Base-by-base conservation (phyloP, 53 echinoderm and acorn worm genomes). In the Stichopus horrens region DNA sequence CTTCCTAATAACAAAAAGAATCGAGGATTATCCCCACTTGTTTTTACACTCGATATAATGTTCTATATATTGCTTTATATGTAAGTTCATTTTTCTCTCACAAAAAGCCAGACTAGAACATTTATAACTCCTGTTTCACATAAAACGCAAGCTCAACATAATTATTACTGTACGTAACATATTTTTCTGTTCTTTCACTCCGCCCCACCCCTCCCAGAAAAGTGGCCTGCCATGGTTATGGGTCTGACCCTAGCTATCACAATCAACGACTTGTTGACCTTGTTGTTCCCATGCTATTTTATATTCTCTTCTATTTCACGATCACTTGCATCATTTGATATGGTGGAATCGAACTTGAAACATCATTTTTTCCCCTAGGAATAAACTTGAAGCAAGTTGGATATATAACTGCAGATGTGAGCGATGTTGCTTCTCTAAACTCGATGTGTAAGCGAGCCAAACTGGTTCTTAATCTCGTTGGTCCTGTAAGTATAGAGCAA, bases 371-470 rank as follows among this genome's bases (percentile, higher is more conserved):
- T 78, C 53, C 54, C 18, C 5, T 5, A 79, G 79, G 79, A 0
- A 8, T 52, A 9, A 54, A 79, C 79, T 16, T 79, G 79, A 53
- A 79, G 53, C 79, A 79, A 79, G 79, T 79, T 9, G 79, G 53
- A 54, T 79, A 51, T 9, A 79, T 79, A 19, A 53, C 53, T 79
- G 79, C 79, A 53, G 53, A 79, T 79, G 79, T 79, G 51, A 54
- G 79, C 19, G 79, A 79, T 79, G 79, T 53, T 53, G 79, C 53
- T 54, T 79, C 79, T 18, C 79, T 79, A 9, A 53, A 79, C 51
- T 79, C 79, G 53, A 79, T 79, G 79, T 79, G 79, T 79, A 10
- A 79, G 18, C 79, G 54, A 16, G 79, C 51, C 0, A 79, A 79
- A 54, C 54, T 79, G 6, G 54, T 79, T 7, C 79, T 79, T 2